Evolutionary conservation across 2,888 invertebrate species (phyloP).

Genomic region (Acheta domesticus): DNA sequence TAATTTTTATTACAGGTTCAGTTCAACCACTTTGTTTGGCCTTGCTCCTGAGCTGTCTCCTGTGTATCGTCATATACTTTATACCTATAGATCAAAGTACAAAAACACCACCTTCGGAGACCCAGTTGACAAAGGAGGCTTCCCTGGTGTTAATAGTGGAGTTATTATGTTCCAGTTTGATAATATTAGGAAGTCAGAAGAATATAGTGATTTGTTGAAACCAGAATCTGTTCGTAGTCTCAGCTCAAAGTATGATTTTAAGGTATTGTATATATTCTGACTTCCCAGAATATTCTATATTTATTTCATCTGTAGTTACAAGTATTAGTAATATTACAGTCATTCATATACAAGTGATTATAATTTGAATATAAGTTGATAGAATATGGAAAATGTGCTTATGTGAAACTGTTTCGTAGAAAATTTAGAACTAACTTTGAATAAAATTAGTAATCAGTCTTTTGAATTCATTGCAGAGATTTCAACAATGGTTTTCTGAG

Average conservation of each 20-base stretch:
- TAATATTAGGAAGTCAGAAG: constrained; percentile 59
- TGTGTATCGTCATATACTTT: constrained; percentile 72
- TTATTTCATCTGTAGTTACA: too few species aligned
- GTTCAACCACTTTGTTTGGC: constrained; percentile 62
- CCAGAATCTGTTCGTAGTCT: constrained; percentile 54
- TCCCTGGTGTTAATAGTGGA: constrained; percentile 79
- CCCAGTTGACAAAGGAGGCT: constrained; percentile 52
- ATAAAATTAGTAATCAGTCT: too few species aligned
- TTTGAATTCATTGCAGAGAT: too few species aligned
- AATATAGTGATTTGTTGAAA: constrained; percentile 57
- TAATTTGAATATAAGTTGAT: not conserved
- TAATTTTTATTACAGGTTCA: constrained; percentile 52
- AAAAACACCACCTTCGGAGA: constrained; percentile 61
- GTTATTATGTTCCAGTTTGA: constrained; percentile 69
- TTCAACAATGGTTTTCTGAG: too few species aligned
- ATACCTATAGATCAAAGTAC: constrained; percentile 61
- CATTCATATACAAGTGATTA: too few species aligned
- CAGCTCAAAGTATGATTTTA: constrained; percentile 61
- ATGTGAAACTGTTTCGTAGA: too few species aligned
- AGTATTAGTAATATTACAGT: too few species aligned
- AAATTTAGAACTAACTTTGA: too few species aligned
- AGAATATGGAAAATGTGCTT: not conserved
- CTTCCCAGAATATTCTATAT: too few species aligned
- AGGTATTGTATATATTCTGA: constrained; percentile 43
- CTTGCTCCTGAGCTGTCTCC: constrained; percentile 71